Conservation (phyloP, 2,888 invertebrate genomes). For the Eupithecia inturbata region DNA sequence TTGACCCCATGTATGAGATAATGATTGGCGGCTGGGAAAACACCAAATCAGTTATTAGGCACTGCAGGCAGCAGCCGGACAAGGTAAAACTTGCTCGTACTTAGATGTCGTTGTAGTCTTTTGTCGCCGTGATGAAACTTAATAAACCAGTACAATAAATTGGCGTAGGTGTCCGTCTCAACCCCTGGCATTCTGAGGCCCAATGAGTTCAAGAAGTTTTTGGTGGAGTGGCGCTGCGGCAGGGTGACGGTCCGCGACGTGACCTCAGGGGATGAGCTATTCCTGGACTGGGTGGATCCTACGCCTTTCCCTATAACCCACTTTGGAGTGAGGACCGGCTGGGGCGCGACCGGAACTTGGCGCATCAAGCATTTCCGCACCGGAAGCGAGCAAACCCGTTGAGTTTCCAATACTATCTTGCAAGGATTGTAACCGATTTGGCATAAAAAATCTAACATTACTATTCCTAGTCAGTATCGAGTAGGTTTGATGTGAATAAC, state of each 20-base stretch:
- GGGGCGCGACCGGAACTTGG: constrained; percentile 87
- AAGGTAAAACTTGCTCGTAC: constrained; percentile 76
- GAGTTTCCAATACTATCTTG: constrained; percentile 62
- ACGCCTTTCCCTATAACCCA: constrained; percentile 84
- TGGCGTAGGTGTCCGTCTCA: constrained; percentile 81
- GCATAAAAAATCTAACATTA: constrained; percentile 30
- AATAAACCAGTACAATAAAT: constrained; percentile 42
- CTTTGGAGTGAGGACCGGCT: constrained; percentile 86
- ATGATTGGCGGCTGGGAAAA: constrained; percentile 89
- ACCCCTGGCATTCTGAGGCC: constrained; percentile 84
- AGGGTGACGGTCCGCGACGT: constrained; percentile 79
- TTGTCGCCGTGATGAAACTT: constrained; percentile 36
- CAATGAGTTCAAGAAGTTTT: constrained; percentile 82
- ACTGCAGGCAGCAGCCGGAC: constrained; percentile 85
- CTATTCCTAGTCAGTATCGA: constrained; percentile 38
- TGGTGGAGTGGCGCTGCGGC: constrained; percentile 84
- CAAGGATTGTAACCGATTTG: constrained; percentile 31
- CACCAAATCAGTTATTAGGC: constrained; percentile 86
- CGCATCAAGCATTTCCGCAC: constrained; percentile 75
- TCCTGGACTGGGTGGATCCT: constrained; percentile 86
- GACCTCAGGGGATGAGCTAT: constrained; percentile 69
- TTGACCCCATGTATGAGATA: constrained; percentile 87
- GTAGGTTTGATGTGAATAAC: constrained; percentile 38
- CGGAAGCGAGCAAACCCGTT: constrained; percentile 62
- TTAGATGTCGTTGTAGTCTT: constrained; percentile 48